Percentiles rank a stretch among this genome's conserved stretches.
phyloP scores from a whole-genome alignment of 2,113 vertebrate genomes.

The Symphodus melops region DNA sequence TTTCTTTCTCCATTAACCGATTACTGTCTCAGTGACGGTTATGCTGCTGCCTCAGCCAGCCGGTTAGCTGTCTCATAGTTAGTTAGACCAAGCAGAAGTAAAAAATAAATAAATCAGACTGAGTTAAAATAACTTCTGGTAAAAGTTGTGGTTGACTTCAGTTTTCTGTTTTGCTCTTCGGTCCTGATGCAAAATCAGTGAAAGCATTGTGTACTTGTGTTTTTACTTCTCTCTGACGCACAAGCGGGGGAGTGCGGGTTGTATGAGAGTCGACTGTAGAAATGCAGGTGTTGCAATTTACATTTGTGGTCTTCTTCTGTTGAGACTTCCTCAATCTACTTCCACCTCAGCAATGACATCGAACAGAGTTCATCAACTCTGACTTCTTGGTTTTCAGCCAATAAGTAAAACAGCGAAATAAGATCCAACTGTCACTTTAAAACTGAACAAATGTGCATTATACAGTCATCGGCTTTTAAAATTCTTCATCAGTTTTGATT shows the following conservation, averaged over 20 bases:
- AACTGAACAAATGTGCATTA: too few relatives aligned
- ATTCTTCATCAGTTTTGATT: too few relatives aligned
- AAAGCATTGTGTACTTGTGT: not conserved
- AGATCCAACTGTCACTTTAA: not conserved
- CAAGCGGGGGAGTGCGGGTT: not conserved
- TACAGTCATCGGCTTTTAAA: too few relatives aligned
- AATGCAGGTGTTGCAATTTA: constrained; percentile 11
- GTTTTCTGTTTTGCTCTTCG: not conserved
- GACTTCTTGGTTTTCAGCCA: constrained; percentile 19
- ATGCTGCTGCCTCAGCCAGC: constrained; percentile 35
- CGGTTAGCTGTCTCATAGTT: constrained; percentile 56
- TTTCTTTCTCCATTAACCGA: constrained; percentile 46
- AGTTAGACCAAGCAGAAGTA: constrained; percentile 10
- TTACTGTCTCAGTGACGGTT: constrained; percentile 49
- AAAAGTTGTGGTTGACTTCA: constrained; percentile 17
- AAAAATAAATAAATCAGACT: constrained; percentile 4
- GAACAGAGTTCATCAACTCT: not conserved
- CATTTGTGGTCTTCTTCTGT: constrained; percentile 4
- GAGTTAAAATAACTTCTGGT: constrained; percentile 33
- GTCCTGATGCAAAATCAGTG: not conserved
- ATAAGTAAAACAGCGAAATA: not conserved
- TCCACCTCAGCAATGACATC: not conserved
- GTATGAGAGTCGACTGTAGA: not conserved
- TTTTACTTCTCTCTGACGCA: not conserved
- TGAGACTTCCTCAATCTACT: constrained; percentile 4